Evolutionary conservation across 2,888 invertebrate genomes (phyloP).

Genomic region (Steromphala cineraria): DNA sequence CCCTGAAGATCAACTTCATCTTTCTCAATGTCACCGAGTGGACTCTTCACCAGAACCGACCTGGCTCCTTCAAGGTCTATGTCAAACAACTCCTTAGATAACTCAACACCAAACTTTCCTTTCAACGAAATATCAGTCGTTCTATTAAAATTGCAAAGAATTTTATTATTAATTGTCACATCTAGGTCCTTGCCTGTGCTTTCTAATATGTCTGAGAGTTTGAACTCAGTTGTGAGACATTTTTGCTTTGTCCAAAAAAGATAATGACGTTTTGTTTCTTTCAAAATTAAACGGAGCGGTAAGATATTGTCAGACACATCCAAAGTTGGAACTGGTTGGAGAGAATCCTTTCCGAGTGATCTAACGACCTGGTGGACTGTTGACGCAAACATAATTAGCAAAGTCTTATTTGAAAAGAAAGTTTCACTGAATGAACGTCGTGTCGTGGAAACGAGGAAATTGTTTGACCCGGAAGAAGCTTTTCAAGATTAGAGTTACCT

Average conservation of each 20-base stretch:
- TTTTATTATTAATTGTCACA: not conserved
- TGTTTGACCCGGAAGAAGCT: no score
- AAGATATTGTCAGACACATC: conserved; percentile 49
- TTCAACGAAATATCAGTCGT: conserved; percentile 48
- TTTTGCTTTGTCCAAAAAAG: conserved; percentile 36
- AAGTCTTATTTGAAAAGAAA: no score
- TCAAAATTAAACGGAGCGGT: conserved; percentile 46
- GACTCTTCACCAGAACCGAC: conserved; percentile 39
- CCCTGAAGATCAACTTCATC: conserved; percentile 28
- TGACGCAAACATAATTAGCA: conserved; percentile 48
- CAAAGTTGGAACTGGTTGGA: conserved; percentile 47
- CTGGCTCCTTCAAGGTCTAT: conserved; percentile 45
- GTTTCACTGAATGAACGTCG: no score
- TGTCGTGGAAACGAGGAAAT: no score
- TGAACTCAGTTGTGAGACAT: conserved; percentile 37
- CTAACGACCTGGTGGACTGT: conserved; percentile 52
- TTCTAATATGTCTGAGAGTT: conserved; percentile 28
- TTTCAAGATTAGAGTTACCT: no score
- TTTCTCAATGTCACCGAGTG: conserved; percentile 32
- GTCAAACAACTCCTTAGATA: conserved; percentile 48
- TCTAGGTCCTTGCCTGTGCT: not conserved
- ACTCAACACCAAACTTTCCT: conserved; percentile 54
- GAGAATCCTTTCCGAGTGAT: conserved; percentile 48
- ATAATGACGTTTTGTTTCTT: conserved; percentile 31
- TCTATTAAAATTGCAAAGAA: conserved; percentile 28